These are phyloP conservation scores for Cryptosula pallasiana DNA, from an alignment of 2,888 invertebrate genomes.

Conservation along the genomic window DNA sequence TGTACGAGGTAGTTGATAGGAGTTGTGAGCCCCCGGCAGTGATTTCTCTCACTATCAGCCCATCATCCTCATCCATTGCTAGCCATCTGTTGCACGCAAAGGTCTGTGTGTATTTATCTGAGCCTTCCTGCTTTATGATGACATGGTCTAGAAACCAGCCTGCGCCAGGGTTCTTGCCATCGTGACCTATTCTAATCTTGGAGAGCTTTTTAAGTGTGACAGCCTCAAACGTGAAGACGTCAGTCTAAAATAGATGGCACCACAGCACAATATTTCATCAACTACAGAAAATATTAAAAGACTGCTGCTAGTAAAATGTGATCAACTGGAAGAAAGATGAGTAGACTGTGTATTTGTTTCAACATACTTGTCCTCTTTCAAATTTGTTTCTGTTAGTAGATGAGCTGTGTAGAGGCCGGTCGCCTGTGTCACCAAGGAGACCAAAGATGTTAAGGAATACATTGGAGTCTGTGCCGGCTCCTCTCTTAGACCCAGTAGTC, in stretches of 20 bases:
- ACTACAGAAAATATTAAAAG: no score
- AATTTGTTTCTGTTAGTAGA: constrained; percentile 49
- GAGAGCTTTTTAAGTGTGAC: constrained; percentile 46
- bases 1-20: constrained; percentile 44
- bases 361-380: constrained; percentile 48
- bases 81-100: constrained; percentile 52
- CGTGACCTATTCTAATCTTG: constrained; percentile 52
- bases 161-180: constrained; percentile 45
- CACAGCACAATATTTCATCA: no score
- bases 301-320: no score
- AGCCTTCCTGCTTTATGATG: constrained; percentile 38
- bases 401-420: constrained; percentile 41
- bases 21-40: constrained; percentile 47
- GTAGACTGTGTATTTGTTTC: no score
- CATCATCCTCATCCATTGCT: constrained; percentile 52
- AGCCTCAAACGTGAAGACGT: constrained; percentile 52
- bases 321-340: no score
- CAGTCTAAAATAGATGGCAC: constrained; percentile 42
- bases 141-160: constrained; percentile 53
- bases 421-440: constrained; percentile 50
- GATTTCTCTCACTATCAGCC: constrained; percentile 51
- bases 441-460: constrained; percentile 51
- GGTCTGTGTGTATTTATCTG: constrained; percentile 34
- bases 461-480: constrained; percentile 52
- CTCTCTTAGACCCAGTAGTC: constrained; percentile 44